These are phyloP conservation scores for Erebia aethiops DNA, from an alignment of 2,888 invertebrate genomes.

Conservation along the genomic window DNA sequence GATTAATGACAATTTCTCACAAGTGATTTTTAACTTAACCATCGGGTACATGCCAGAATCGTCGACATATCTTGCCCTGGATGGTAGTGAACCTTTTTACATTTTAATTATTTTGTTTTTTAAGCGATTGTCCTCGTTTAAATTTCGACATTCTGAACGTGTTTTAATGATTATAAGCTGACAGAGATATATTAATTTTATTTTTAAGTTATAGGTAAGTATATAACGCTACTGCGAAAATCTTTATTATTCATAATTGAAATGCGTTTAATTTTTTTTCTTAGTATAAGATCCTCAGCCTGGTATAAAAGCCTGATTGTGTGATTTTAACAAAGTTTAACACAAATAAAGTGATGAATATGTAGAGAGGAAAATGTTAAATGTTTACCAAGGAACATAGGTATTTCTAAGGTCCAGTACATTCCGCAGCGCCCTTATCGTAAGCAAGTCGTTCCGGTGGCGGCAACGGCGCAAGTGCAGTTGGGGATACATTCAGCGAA, in stretches of 20 bases:
- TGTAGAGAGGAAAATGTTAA: conserved; percentile 45
- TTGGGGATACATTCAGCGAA: conserved; percentile 70
- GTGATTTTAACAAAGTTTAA: background rate
- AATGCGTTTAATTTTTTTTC: background rate
- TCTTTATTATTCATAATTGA: conserved; percentile 6
- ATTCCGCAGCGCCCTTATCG: conserved; percentile 69
- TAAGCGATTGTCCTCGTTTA: conserved; percentile 68
- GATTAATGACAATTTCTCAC: conserved; percentile 81
- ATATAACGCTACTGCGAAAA: background rate
- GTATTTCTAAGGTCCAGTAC: conserved; percentile 61
- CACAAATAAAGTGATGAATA: conserved; percentile 2
- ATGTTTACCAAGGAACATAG: conserved; percentile 59
- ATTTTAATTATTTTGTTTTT: conserved; percentile 69
- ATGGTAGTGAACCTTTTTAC: conserved; percentile 60
- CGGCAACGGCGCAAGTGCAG: conserved; percentile 38
- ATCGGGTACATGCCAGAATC: conserved; percentile 45
- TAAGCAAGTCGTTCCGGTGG: conserved; percentile 65
- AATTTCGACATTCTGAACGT: conserved; percentile 43
- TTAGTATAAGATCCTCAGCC: no score
- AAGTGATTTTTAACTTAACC: conserved; percentile 74
- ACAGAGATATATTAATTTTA: conserved; percentile 23
- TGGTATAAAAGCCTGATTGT: background rate
- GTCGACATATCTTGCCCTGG: conserved; percentile 61
- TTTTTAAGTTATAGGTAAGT: background rate
- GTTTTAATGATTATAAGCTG: conserved; percentile 20